Percentiles rank a stretch among this genome's conserved stretches.
phyloP scores from a whole-genome alignment of 1,140 invertebrate genomes.

The Ostrea denselamellosa region DNA sequence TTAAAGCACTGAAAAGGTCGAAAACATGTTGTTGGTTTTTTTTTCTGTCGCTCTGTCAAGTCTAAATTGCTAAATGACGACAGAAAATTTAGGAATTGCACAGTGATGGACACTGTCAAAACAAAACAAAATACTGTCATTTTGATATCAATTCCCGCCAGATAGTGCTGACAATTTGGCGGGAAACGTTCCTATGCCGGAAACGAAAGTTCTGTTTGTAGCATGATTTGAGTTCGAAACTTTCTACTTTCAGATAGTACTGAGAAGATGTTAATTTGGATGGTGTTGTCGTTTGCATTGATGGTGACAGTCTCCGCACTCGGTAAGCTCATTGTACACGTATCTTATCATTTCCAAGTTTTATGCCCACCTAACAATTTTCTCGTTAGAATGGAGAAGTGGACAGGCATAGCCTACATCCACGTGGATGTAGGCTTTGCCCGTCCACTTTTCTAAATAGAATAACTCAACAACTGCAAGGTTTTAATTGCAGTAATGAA shows the following conservation, averaged over 20 bases:
- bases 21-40: not conserved
- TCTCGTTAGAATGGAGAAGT: too few relatives aligned
- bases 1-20: not conserved
- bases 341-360: too few relatives aligned
- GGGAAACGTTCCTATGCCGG: not conserved
- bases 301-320: slow-evolving; percentile 1
- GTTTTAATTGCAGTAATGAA: slow-evolving; percentile 34
- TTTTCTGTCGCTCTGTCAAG: too few relatives aligned
- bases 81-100: not conserved
- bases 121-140: not conserved
- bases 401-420: too few relatives aligned
- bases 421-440: not conserved
- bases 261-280: not conserved
- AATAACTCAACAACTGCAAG: not conserved
- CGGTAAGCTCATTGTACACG: not conserved
- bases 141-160: not conserved
- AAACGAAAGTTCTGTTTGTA: not conserved
- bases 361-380: too few relatives aligned
- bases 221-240: not conserved
- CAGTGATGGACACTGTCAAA: slow-evolving; percentile 9
- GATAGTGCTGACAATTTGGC: slow-evolving; percentile 18
- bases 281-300: not conserved
- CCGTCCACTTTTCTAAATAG: not conserved
- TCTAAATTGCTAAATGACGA: too few relatives aligned
- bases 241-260: not conserved